A percentile compares a stretch with the other conserved stretches of the same genome.
Conservation (phyloP, 1,140 invertebrate species). For the Zelostemma sp. region DNA sequence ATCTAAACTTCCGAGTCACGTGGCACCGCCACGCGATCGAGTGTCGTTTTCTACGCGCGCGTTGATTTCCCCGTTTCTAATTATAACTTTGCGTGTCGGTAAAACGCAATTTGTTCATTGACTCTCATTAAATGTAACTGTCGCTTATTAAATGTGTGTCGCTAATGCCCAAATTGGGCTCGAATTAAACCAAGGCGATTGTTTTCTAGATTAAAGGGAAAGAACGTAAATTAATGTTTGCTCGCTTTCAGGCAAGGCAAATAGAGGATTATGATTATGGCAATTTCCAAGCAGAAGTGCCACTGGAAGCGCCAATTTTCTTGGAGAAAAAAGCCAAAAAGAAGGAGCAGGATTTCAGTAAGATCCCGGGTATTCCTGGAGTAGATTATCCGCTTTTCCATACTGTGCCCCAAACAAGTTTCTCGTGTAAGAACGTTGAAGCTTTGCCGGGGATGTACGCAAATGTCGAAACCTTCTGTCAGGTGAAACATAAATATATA, state of each 20-base stretch:
- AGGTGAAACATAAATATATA: too few relatives aligned
- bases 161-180: too few relatives aligned
- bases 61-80: background rate
- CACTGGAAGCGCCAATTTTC: constrained; percentile 40
- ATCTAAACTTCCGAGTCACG: background rate
- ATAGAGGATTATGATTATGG: constrained; percentile 45
- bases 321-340: constrained; percentile 62
- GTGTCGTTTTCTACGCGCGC: background rate
- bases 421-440: constrained; percentile 82
- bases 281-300: constrained; percentile 43
- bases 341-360: constrained; percentile 80
- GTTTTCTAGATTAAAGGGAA: too few relatives aligned
- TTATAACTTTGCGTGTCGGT: too few relatives aligned
- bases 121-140: too few relatives aligned
- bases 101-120: too few relatives aligned
- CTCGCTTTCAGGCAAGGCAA: constrained; percentile 39
- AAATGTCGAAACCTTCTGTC: constrained; percentile 87
- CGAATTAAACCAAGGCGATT: too few relatives aligned
- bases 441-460: constrained; percentile 87
- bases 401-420: constrained; percentile 80
- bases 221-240: too few relatives aligned
- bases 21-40: background rate
- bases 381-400: constrained; percentile 85
- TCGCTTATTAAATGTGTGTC: too few relatives aligned
- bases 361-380: constrained; percentile 82